Base-by-base conservation (phyloP, 2,888 invertebrate genomes). In the Monopis laevigella region DNA sequence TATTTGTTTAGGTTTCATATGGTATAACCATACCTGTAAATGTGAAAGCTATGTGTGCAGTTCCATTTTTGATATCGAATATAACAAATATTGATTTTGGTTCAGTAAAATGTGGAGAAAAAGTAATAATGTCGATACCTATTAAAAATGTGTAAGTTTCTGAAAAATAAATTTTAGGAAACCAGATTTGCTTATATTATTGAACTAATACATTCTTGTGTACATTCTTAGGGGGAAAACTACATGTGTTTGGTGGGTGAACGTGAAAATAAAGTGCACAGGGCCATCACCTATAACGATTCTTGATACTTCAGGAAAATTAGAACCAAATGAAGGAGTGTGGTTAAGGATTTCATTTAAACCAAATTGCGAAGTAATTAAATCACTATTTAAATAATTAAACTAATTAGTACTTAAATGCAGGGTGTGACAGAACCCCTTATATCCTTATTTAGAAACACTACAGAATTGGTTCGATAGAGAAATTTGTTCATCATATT, bases 21-120 rank as follows among this genome's bases (percentile, higher is more conserved):
- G 87, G 87, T 12, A 73, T 82, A 13, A 80, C 65, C n/a, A 81
- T 87, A 43, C 86, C 86, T 1, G 59, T 88, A 19, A 60, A 67
- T 24, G 65, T 87, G 10, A 75, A 64, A 52, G 86, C 85, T 3
- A 59, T 78, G 8, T 84, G 86, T 34, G 84, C 86, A 10, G 75
- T 84, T 26, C 87, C 88, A 0, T 81, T 72, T 43, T 55, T 87
- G 6, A 63, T 55, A 8, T 62, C 82, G 1, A 72, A 69, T 41
- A 59, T 73, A 2, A 52, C 61, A 34, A 49, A 51, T 29, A 59
- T 88, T 13, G 65, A 84, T 52, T 87, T 87, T 55, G 82, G 81
- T 13, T 62, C 77, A 7, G 84, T 87, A 2, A 64, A 81, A 54
- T 82, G 86, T 51, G 87, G 88, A 1, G 73, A 85, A 50, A 84